Conservation (phyloP, 2,113 vertebrate genomes). For the Campylomormyrus numenius region DNA sequence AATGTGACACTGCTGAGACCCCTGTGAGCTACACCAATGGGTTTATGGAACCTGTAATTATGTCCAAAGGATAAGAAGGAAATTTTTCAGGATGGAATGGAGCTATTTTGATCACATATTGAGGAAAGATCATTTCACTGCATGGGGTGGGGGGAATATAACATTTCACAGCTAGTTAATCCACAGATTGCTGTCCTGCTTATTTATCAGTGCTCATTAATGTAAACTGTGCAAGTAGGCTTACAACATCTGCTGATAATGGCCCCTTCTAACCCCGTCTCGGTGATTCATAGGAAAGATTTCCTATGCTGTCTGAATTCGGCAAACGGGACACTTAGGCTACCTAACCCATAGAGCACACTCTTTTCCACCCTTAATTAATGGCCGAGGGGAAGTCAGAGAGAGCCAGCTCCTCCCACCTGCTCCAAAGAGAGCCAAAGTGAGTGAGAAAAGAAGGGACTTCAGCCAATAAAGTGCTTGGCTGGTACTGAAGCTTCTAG, state of each 20-base stretch:
- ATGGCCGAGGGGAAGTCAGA: neutral
- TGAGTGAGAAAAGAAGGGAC: neutral
- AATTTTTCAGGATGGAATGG: neutral
- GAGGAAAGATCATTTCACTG: neutral
- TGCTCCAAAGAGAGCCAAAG: neutral
- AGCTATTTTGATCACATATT: neutral
- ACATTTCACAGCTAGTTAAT: conserved; percentile 6
- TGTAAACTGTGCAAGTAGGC: neutral
- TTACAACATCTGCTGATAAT: neutral
- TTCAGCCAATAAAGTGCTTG: neutral
- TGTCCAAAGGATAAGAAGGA: neutral
- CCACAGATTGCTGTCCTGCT: neutral
- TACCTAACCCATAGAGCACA: neutral
- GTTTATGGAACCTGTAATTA: neutral
- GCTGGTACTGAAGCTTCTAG: neutral
- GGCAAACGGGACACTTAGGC: neutral
- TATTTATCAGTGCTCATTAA: conserved; percentile 2
- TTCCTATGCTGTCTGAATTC: neutral
- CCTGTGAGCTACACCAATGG: no score
- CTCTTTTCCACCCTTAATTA: neutral
- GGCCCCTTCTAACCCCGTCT: neutral
- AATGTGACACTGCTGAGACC: neutral
- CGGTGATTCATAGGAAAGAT: neutral
- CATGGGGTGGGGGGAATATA: neutral
- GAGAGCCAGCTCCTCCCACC: neutral